Evolutionary conservation across 2,888 invertebrate genomes (phyloP).

Genomic region (Hesperia comma): DNA sequence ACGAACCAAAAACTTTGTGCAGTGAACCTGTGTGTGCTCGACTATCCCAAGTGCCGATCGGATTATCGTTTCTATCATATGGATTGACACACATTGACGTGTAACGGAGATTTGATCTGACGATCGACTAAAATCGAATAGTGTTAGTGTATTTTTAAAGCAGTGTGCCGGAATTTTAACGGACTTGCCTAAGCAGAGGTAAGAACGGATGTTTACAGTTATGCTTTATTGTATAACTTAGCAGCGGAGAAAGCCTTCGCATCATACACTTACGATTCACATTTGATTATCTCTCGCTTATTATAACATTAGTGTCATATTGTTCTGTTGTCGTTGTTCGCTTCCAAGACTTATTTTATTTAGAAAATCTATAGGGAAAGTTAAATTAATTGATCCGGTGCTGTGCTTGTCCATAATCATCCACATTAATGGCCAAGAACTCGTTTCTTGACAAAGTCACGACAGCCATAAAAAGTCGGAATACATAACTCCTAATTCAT

Average conservation of each 20-base stretch:
- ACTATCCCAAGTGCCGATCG: constrained; percentile 49
- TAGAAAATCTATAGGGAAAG: constrained; percentile 27
- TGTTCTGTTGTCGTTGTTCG: constrained; percentile 15
- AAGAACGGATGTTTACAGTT: constrained; percentile 81
- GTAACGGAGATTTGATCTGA: constrained; percentile 71
- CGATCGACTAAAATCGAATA: constrained; percentile 76
- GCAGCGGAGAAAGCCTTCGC: constrained; percentile 49
- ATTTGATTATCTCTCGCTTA: constrained; percentile 31
- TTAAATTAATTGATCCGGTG: constrained; percentile 44
- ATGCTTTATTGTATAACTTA: constrained; percentile 77
- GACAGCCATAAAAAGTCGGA: constrained; percentile 47
- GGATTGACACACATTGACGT: constrained; percentile 80
- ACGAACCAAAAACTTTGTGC: constrained; percentile 57
- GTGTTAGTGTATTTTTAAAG: constrained; percentile 78
- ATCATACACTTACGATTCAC: constrained; percentile 35
- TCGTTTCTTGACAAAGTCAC: constrained; percentile 48
- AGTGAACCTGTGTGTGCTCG: constrained; percentile 58
- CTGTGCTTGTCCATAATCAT: constrained; percentile 33
- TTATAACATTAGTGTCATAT: constrained; percentile 35
- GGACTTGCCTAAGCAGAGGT: constrained; percentile 80
- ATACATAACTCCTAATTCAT: constrained; percentile 52
- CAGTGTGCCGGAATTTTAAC: constrained; percentile 80
- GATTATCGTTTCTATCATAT: constrained; percentile 55
- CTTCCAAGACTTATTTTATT: constrained; percentile 7
- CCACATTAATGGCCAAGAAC: constrained; percentile 30